Base-by-base conservation (phyloP, 2,797 vertebrate species). In the Mormyrops attenuatus region DNA sequence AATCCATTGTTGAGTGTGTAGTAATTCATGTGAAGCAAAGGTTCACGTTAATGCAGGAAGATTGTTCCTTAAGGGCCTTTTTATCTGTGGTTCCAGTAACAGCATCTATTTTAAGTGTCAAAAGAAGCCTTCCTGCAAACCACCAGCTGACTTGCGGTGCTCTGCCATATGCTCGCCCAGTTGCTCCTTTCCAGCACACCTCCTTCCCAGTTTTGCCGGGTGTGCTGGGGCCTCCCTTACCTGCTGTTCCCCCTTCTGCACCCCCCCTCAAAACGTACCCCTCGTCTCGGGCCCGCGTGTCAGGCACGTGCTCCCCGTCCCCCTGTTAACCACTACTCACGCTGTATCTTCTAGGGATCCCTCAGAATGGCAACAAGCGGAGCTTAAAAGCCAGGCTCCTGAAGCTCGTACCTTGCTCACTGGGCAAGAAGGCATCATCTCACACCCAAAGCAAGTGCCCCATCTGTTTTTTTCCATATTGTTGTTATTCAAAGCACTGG, bases 381-480 rank as follows among this genome's bases (percentile, higher is more conserved):
- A 97, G 97, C 92, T 95, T 98, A 96, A 97, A 97, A 96, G 97
- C 97, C 95, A 96, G 97, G 66, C 97, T 99, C 96, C 94, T 96
- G 97, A 97, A 97, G 95, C 96, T 99, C 95, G 97, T 98, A 91
- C 97, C 96, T 92, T 98, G 97, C 94, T 97, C 96, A 92, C 93
- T 96, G 94, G 94, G 95, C 96, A 98, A 97, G 97, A 96, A 96
- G 90, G 93, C 97, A 89, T 96, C 97, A 92, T 94, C 96, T 96
- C 96, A 94, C 95, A 96, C 95, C 94, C 96, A 98, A 99, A 98
- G 98, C 98, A 99, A 99, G 98, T 99, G 95, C 85, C 47, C 53
- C 34, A 9, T 84, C 41, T 88, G 0, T 80, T 91, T 82, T 30
- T 38, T 30, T 50, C 52, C 90, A 30, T 89, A 60, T 89, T 89